phyloP scores from a whole-genome alignment of 1,140 invertebrate genomes.

The Ooceraea biroi region DNA sequence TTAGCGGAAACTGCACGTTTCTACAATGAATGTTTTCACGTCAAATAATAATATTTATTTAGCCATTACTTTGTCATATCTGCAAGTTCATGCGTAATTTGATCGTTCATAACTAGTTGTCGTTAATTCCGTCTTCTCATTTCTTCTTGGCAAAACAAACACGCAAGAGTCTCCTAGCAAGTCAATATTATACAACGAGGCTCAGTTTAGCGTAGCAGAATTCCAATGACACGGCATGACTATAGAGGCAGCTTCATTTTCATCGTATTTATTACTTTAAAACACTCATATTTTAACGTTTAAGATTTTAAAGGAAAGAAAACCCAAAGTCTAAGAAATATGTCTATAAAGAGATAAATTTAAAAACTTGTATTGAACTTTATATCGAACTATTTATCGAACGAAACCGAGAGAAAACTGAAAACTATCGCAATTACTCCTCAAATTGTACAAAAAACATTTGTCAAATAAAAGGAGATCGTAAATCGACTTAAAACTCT shows the following conservation, averaged over 20 bases:
- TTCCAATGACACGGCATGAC: neutral
- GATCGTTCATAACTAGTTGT: neutral
- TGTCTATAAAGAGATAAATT: no score
- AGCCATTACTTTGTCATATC: neutral
- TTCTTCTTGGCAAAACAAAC: neutral
- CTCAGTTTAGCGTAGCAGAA: neutral
- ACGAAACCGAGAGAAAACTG: no score
- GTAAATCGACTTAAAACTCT: no score
- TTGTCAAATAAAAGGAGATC: no score
- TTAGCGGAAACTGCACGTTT: neutral
- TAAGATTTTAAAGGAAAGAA: no score
- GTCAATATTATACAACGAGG: neutral
- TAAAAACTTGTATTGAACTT: no score
- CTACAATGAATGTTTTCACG: neutral
- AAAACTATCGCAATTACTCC: no score
- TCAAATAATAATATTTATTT: neutral
- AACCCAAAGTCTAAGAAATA: no score
- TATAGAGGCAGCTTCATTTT: slow-evolving; percentile 9
- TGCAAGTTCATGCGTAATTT: neutral
- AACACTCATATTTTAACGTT: no score
- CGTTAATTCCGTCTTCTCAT: neutral
- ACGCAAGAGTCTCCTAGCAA: neutral
- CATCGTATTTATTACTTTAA: neutral
- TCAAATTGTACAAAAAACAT: no score
- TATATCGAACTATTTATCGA: no score